These are phyloP conservation scores for Nudaria mundana DNA, from an alignment of 2,888 invertebrate species.

Conservation along the genomic window DNA sequence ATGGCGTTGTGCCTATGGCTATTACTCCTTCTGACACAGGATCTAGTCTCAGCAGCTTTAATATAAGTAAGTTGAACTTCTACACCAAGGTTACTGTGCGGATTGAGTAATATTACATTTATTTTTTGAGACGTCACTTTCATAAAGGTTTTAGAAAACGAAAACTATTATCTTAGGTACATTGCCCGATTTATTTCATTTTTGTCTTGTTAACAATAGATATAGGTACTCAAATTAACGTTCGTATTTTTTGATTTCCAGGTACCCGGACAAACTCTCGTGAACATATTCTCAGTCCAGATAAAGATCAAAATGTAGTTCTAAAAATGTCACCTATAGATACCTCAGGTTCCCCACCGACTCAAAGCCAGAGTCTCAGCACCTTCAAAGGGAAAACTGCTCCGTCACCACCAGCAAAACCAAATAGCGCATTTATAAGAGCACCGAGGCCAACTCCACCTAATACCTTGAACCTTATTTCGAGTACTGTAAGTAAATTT, in stretches of 20 bases:
- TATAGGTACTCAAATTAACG: neutral
- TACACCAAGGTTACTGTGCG: neutral
- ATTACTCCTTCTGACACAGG: conserved; percentile 84
- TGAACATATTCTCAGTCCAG: conserved; percentile 63
- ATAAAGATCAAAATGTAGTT: conserved; percentile 84
- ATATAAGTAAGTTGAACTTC: conserved; percentile 74
- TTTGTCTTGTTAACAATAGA: neutral
- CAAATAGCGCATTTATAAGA: conserved; percentile 73
- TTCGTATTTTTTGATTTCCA: conserved; percentile 26
- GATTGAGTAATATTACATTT: no score
- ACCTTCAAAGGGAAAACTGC: conserved; percentile 85
- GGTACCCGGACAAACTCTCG: conserved; percentile 66
- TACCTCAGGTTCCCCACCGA: conserved; percentile 73
- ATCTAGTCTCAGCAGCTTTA: conserved; percentile 89
- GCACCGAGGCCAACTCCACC: conserved; percentile 90
- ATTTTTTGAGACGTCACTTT: no score
- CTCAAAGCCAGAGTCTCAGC: conserved; percentile 78
- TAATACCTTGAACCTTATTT: conserved; percentile 89
- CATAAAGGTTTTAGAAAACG: no score
- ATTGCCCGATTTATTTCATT: neutral
- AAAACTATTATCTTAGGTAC: no score
- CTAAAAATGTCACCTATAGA: conserved; percentile 88
- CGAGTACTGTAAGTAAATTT: conserved; percentile 72
- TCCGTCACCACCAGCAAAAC: conserved; percentile 77
- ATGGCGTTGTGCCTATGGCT: conserved; percentile 69